Percentiles rank a stretch among this genome's conserved stretches.
Conservation (phyloP, 1,140 invertebrate species). For the Orchesella cincta region DNA sequence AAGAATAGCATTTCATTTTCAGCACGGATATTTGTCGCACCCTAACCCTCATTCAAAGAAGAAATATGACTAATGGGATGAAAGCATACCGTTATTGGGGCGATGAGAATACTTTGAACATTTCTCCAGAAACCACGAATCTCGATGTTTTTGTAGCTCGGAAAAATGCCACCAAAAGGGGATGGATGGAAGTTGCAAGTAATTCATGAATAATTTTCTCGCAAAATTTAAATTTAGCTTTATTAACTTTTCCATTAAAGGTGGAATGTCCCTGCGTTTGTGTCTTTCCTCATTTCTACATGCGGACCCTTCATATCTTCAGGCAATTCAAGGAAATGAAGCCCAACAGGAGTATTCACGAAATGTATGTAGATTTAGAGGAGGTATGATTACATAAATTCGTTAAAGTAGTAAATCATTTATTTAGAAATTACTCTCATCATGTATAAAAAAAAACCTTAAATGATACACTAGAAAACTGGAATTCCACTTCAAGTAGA, state of each 20-base stretch:
- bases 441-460: neutral
- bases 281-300: conserved; percentile 81
- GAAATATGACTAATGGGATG: conserved; percentile 61
- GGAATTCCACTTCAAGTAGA: conserved; percentile 70
- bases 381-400: no score
- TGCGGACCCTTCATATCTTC: conserved; percentile 66
- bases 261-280: conserved; percentile 66
- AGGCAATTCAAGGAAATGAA: conserved; percentile 70
- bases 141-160: conserved; percentile 55
- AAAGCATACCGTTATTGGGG: conserved; percentile 65
- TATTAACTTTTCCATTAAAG: conserved; percentile 47
- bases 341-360: conserved; percentile 53
- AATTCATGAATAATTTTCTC: no score
- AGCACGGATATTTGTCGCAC: conserved; percentile 55
- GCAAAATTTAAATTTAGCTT: no score
- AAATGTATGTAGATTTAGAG: conserved; percentile 22
- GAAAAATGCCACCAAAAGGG: conserved; percentile 44
- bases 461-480: conserved; percentile 60
- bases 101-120: conserved; percentile 67
- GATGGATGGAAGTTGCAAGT: conserved; percentile 50
- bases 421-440: no score
- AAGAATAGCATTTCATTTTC: conserved; percentile 52
- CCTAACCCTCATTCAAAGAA: conserved; percentile 61
- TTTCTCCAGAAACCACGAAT: conserved; percentile 67
- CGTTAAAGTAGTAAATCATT: no score